Evolutionary conservation across 2,888 invertebrate species (phyloP), one percentile per base, ranked within the genome.

Genomic region (Salticus scenicus): DNA sequence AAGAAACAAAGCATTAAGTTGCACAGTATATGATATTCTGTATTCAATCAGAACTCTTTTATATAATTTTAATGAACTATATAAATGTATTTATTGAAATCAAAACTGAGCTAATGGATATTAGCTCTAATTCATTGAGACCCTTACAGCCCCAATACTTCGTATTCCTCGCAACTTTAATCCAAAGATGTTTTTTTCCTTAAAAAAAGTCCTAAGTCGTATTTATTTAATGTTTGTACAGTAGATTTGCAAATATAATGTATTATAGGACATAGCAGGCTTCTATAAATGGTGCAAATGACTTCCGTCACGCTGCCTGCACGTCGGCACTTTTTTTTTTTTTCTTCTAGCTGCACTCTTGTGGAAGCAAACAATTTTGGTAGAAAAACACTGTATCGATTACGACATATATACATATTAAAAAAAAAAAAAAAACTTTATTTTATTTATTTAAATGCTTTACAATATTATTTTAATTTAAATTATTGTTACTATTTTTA

Each of bases 221-320:
- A 84, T 84, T 84, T 84, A 84, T 84, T 84, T 69, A 73, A 57
- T 42, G 27, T 83, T 69, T 81, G 71, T 82, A 76, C 75, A 82
- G 82, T 66, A 41, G 30, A 57, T 20, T 47, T 69, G 57, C 57
- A 24, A 57, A 57, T 57, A 57, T 57, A 57, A 24, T 57, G 57
- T 57, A 57, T 57, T 57, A 57, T 57, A 57, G 4, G 17, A 17
- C 57, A 57, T 12, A 5, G 24, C 4, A 24, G 20, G 24, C 24
- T n/a, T 57, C 57, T 7, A 17, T n/a, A 24, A 24, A 24, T 17
- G 17, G 42, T 47, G 42, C 7, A 10, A 1, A 14, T 47, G 47
- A 47, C 7, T 37, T 37, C 57, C 17, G 24, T 10, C 2, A 5
- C 24, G 57, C 42, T 57, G 24, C 24, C 24, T 24, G 57, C 20